Percentiles rank a stretch among this genome's conserved stretches.
These are phyloP conservation scores for Platichthys flesus DNA, from an alignment of 2,113 vertebrate species.

Conservation along the genomic window DNA sequence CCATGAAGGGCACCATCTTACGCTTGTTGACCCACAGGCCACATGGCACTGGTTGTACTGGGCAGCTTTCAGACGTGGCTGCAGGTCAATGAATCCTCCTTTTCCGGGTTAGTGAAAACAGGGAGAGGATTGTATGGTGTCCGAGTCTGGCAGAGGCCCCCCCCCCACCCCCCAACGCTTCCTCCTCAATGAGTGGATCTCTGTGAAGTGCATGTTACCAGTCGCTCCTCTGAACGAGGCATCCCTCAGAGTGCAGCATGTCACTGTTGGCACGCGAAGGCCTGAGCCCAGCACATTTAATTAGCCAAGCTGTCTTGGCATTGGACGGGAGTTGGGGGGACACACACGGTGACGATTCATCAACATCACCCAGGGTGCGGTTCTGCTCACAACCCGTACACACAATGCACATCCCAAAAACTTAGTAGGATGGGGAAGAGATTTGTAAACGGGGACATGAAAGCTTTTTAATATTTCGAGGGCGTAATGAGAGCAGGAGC, in stretches of 20 bases:
- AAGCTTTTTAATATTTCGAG: no score
- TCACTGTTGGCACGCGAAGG: conserved; percentile 67
- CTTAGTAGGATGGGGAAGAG: not conserved
- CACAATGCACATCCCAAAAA: conserved; percentile 29
- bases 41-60: not conserved
- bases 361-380: conserved; percentile 68
- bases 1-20: not conserved
- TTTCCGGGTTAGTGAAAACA: not conserved
- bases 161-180: not conserved
- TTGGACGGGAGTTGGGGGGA: conserved; percentile 54
- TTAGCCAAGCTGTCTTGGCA: conserved; percentile 67
- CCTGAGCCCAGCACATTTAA: conserved; percentile 66
- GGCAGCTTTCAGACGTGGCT: not conserved
- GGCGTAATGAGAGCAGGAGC: not conserved
- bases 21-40: not conserved
- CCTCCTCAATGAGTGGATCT: conserved; percentile 14
- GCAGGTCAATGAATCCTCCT: not conserved
- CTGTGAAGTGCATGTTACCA: not conserved
- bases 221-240: conserved; percentile 41
- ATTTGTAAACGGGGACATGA: no score
- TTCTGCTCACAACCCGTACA: conserved; percentile 36
- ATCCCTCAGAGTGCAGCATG: conserved; percentile 62
- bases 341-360: conserved; percentile 66
- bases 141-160: no score
- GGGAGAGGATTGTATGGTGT: not conserved